These are phyloP conservation scores for Chymomyza amoena DNA, from an alignment of 2,888 invertebrate genomes.

Conservation along the genomic window DNA sequence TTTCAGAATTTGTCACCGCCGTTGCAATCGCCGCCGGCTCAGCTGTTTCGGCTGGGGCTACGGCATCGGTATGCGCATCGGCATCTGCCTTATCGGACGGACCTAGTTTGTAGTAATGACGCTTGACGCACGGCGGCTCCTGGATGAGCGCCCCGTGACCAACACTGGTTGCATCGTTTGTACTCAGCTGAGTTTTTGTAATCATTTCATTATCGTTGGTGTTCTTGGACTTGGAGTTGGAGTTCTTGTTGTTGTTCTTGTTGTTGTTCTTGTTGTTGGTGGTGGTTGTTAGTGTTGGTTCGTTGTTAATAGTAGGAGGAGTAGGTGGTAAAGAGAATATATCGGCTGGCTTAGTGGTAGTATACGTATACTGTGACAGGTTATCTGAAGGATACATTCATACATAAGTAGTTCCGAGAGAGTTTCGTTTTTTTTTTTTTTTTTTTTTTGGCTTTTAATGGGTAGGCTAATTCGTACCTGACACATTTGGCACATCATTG, in stretches of 20 bases:
- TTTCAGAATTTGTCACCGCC: slow-evolving; percentile 49
- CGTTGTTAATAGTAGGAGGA: slow-evolving; percentile 70
- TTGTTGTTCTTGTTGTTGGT: slow-evolving; percentile 24
- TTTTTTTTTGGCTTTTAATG: slow-evolving; percentile 16
- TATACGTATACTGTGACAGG: slow-evolving; percentile 74
- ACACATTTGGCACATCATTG: slow-evolving; percentile 60
- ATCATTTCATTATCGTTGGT: slow-evolving; percentile 39
- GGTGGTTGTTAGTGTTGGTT: slow-evolving; percentile 55
- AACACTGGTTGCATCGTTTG: slow-evolving; percentile 50
- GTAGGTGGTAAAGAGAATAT: slow-evolving; percentile 72
- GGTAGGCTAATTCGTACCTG: slow-evolving; percentile 75
- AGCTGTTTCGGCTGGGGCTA: slow-evolving; percentile 29
- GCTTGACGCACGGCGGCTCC: slow-evolving; percentile 69
- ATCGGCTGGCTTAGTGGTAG: slow-evolving; percentile 72
- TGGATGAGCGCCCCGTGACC: slow-evolving; percentile 49
- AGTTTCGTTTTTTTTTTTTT: slow-evolving; percentile 16
- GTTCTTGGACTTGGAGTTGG: slow-evolving; percentile 20
- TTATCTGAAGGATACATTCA: slow-evolving; percentile 78
- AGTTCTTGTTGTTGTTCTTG: slow-evolving; percentile 19
- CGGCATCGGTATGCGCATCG: not conserved
- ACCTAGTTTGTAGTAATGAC: slow-evolving; percentile 74
- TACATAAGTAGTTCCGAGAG: slow-evolving; percentile 66
- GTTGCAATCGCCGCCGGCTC: slow-evolving; percentile 34
- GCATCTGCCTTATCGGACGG: slow-evolving; percentile 65
- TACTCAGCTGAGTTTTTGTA: slow-evolving; percentile 69